Conservation (phyloP, 1,140 invertebrate genomes). For the Magallana ariakensis region DNA sequence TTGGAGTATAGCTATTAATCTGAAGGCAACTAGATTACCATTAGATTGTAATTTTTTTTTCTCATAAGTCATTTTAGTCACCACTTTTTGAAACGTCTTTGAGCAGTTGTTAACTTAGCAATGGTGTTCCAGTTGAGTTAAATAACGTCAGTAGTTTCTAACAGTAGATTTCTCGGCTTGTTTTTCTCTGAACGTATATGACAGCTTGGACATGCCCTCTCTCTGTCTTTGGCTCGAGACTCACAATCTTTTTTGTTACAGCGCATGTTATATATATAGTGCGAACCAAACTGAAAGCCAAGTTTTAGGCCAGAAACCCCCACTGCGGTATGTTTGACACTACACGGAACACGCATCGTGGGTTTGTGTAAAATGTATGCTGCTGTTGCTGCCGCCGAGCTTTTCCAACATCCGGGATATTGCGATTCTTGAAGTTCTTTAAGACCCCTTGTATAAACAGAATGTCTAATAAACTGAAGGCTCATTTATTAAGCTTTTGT, state of each 20-base stretch:
- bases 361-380: background rate
- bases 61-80: too few relatives aligned
- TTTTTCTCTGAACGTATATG: background rate
- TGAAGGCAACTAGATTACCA: too few relatives aligned
- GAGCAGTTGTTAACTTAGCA: too few relatives aligned
- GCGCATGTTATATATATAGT: conserved; percentile 35
- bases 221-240: background rate
- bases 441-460: conserved; percentile 4
- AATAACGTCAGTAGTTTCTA: too few relatives aligned
- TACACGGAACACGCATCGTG: conserved; percentile 7
- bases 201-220: background rate
- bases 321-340: background rate
- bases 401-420: background rate
- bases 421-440: background rate
- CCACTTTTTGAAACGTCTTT: too few relatives aligned
- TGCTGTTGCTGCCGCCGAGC: background rate
- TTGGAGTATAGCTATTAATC: too few relatives aligned
- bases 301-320: conserved; percentile 30
- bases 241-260: conserved; percentile 5
- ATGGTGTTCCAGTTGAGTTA: too few relatives aligned
- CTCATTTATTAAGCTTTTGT: background rate
- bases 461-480: background rate
- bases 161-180: too few relatives aligned
- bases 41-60: too few relatives aligned
- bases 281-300: conserved; percentile 27